These are phyloP conservation scores for Rugalucina vietnamica DNA, from an alignment of 2,888 invertebrate genomes.

Conservation along the genomic window DNA sequence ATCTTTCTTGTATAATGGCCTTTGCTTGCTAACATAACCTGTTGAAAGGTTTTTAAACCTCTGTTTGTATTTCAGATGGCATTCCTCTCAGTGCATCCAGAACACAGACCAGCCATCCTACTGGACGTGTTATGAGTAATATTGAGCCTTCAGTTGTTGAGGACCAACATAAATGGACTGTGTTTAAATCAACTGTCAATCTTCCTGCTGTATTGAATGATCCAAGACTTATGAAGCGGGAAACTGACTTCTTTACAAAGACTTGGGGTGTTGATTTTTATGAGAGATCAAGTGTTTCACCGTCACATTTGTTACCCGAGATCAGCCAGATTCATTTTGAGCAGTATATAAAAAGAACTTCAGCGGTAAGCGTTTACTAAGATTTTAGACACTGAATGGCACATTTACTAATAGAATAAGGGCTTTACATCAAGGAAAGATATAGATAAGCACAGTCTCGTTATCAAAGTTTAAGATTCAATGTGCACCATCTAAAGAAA, in stretches of 20 bases:
- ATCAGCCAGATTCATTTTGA: constrained; percentile 94
- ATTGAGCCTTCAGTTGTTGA: constrained; percentile 80
- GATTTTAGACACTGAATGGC: no score
- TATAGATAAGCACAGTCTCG: no score
- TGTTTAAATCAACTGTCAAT: constrained; percentile 96
- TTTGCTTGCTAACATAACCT: no score
- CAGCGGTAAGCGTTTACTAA: constrained; percentile 79
- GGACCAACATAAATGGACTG: constrained; percentile 88
- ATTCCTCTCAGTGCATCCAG: neutral
- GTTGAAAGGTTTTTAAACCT: no score
- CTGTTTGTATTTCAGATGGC: constrained; percentile 19
- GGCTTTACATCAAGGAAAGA: no score
- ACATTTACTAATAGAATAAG: no score
- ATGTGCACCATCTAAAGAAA: no score
- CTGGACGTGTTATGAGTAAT: constrained; percentile 24
- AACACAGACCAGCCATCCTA: neutral
- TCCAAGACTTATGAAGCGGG: constrained; percentile 91
- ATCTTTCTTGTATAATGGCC: no score
- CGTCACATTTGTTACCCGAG: constrained; percentile 92
- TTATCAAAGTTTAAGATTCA: no score
- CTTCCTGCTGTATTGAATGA: constrained; percentile 98
- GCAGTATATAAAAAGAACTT: constrained; percentile 91
- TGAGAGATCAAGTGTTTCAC: constrained; percentile 91
- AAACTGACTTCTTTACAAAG: constrained; percentile 94
- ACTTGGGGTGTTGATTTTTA: constrained; percentile 98